Conservation (phyloP, 1,140 invertebrate species). For the Aradophagus sp. region DNA sequence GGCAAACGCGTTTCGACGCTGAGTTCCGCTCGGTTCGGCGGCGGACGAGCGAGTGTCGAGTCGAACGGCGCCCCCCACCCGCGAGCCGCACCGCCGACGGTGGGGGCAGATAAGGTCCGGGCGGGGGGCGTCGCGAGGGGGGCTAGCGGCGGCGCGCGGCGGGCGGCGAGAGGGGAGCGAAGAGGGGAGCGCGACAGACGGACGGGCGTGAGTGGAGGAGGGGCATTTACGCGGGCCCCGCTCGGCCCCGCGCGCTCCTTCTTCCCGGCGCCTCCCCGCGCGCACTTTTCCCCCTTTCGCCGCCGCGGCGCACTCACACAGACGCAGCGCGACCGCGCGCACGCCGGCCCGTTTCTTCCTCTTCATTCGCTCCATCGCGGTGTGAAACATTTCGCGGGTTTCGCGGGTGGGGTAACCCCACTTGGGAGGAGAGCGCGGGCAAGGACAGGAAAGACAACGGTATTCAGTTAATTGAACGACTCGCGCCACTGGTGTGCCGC, state of each 20-base stretch:
- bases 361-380: slow-evolving; percentile 56
- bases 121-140: slow-evolving; percentile 49
- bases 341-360: slow-evolving; percentile 33
- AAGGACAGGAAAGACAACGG: slow-evolving; percentile 68
- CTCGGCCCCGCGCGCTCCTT: slow-evolving; percentile 25
- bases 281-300: slow-evolving; percentile 20
- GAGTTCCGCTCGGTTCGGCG: slow-evolving; percentile 67
- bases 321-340: slow-evolving; percentile 14
- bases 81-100: slow-evolving; percentile 22
- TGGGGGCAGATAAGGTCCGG: slow-evolving; percentile 41
- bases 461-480: slow-evolving; percentile 75
- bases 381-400: slow-evolving; percentile 73
- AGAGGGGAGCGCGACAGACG: slow-evolving; percentile 52
- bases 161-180: too few relatives aligned
- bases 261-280: slow-evolving; percentile 1
- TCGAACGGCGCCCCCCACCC: slow-evolving; percentile 48
- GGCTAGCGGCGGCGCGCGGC: too few relatives aligned
- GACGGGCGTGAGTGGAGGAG: slow-evolving; percentile 68
- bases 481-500: slow-evolving; percentile 61
- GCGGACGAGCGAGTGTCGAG: slow-evolving; percentile 72
- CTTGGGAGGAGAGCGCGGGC: slow-evolving; percentile 45
- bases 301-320: slow-evolving; percentile 20
- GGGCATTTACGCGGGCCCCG: slow-evolving; percentile 61
- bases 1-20: slow-evolving; percentile 22
- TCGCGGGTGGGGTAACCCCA: slow-evolving; percentile 60